Evolutionary conservation across 1,140 invertebrate species (phyloP).

Genomic region (Lamellibrachia luymesi): DNA sequence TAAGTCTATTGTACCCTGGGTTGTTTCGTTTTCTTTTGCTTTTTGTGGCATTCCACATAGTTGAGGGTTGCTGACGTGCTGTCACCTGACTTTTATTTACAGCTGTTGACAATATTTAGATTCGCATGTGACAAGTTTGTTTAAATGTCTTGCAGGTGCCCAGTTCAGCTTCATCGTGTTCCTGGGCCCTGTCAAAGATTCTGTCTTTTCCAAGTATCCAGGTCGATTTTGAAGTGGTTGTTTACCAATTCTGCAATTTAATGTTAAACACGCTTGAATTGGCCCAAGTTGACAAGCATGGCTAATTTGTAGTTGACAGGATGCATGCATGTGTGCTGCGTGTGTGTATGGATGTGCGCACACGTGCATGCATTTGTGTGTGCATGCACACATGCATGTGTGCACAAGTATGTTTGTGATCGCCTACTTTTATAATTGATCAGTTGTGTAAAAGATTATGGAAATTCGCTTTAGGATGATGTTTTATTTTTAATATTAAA

Average conservation of each 20-base stretch:
- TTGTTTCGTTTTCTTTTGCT: neutral
- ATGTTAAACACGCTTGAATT: constrained; percentile 1
- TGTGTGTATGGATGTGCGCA: neutral
- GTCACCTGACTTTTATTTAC: neutral
- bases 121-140: neutral
- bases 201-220: neutral
- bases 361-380: no score
- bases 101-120: neutral
- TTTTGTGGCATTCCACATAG: neutral
- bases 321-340: neutral
- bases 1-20: neutral
- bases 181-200: neutral
- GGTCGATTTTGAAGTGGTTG: neutral
- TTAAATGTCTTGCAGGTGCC: neutral
- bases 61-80: neutral
- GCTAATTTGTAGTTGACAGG: neutral
- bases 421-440: neutral
- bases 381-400: neutral
- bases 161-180: neutral
- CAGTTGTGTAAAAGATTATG: neutral
- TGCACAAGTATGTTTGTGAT: neutral
- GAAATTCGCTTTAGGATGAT: neutral
- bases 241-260: neutral
- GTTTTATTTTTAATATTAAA: no score
- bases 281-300: neutral